Evolutionary conservation across 1,140 invertebrate species (phyloP).

Genomic region (Belonocnema kinseyi): DNA sequence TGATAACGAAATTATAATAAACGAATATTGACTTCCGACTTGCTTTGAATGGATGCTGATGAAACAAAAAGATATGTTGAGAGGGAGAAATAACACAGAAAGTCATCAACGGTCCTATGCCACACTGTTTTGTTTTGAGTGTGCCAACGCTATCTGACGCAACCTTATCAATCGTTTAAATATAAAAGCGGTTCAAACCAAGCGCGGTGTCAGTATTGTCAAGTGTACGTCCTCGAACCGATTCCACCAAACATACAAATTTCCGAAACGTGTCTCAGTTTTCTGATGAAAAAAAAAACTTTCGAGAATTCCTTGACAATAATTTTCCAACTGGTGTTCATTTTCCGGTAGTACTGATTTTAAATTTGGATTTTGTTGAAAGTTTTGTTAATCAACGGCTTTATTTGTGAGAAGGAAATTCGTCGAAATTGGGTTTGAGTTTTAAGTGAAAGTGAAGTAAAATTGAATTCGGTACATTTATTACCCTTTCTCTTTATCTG

Average conservation of each 20-base stretch:
- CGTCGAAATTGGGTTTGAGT: background rate
- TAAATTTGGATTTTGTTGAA: background rate
- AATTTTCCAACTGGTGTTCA: background rate
- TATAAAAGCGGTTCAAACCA: conserved; percentile 68
- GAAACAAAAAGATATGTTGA: conserved; percentile 41
- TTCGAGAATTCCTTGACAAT: background rate
- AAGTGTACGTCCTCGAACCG: conserved; percentile 38
- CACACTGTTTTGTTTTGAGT: conserved; percentile 47
- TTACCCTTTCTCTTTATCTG: background rate
- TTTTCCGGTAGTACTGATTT: no score
- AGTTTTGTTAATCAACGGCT: no score
- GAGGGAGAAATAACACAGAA: conserved; percentile 8
- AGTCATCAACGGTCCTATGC: background rate
- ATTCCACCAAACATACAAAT: conserved; percentile 34
- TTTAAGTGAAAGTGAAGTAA: conserved; percentile 13
- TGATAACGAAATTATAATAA: background rate
- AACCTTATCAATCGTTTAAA: conserved; percentile 66
- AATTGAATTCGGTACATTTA: conserved; percentile 2
- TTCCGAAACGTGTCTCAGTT: conserved; percentile 8
- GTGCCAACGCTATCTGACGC: conserved; percentile 69
- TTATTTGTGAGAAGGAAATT: no score
- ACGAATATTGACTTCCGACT: conserved; percentile 39
- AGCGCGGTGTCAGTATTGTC: conserved; percentile 60
- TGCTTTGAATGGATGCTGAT: conserved; percentile 47
- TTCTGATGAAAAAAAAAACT: background rate